A percentile compares a stretch with the other conserved stretches of the same genome.
Conservation (phyloP, 2,888 invertebrate genomes). For the Diachrysia chrysitis region DNA sequence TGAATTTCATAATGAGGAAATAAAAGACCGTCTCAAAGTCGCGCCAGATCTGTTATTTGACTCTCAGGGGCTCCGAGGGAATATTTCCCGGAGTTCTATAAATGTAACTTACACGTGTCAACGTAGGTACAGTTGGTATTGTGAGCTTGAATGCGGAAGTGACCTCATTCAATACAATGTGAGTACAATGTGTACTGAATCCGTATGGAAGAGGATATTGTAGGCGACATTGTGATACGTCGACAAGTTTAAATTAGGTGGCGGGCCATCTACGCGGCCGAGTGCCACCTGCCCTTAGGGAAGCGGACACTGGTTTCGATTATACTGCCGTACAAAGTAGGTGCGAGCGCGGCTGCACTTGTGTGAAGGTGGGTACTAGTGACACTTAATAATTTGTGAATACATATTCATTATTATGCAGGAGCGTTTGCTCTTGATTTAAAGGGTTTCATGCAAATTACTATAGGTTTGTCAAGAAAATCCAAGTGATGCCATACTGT, state of each 20-base stretch:
- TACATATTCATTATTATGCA: not conserved
- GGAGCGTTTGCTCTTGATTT: too few species aligned
- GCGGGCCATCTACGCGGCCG: not conserved
- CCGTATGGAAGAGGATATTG: not conserved
- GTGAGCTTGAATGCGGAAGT: not conserved
- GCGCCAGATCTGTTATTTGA: not conserved
- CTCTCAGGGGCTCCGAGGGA: not conserved
- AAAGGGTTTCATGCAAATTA: too few species aligned
- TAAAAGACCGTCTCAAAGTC: not conserved
- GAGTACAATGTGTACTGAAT: not conserved
- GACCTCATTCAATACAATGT: not conserved
- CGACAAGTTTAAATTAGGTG: not conserved
- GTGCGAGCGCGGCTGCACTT: not conserved
- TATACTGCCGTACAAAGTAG: not conserved
- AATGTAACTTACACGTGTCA: not conserved
- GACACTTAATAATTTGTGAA: not conserved
- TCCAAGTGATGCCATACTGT: too few species aligned
- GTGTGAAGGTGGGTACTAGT: not conserved
- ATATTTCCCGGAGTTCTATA: not conserved
- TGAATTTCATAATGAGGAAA: not conserved
- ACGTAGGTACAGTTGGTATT: not conserved
- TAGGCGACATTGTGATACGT: conserved; percentile 1
- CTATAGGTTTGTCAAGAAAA: too few species aligned
- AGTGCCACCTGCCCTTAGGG: not conserved
- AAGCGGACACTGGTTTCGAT: not conserved